Evolutionary conservation across 2,113 vertebrate genomes (phyloP), one percentile per base, ranked within the genome.

Genomic region (Kobus ellipsiprymnus): DNA sequence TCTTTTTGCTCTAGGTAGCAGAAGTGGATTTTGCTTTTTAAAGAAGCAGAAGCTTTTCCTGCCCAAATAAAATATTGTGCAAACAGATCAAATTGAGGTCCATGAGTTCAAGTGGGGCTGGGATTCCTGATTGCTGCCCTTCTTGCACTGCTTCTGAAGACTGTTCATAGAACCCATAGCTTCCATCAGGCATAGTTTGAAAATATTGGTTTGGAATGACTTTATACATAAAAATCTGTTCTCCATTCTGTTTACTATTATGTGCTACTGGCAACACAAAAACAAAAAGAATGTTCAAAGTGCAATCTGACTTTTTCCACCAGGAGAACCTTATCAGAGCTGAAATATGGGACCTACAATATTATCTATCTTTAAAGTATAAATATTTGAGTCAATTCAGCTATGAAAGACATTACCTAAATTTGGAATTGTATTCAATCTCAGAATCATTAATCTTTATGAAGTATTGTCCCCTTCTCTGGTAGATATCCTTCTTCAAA

Each of bases 381-480:
- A 87, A 5, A 54, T 10, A 36, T 25, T 30, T 46, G 57, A 52
- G 29, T 86, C 62, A 74, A 10, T 67, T 59, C 60, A n/a, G 78
- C 62, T n/a, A 25, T 30, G 74, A 87, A 15, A 59, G 55, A 36
- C n/a, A 19, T 94, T 98, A 99, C 99, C 98, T 98, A 93, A 99
- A 99, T 27, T 97, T 98, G 55, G 92, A 23, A 78, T 98, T 98
- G 67, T 98, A 98, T 93, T 99, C 98, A 52, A 98, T 83, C 91
- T 99, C 98, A n/a, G 82, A 71, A 62, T 98, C 98, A 16, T 96
- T 96, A 40, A 98, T 85, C 57, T 77, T 98, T 88, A 99, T 98
- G 78, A 97, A 98, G 55, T 90, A 81, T 13, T 98, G 98, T n/a
- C 98, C 98, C 87, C 90, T 98, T 89, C 93, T 97, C 71, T 94